These are phyloP conservation scores for Odontocolon sp. DNA, from an alignment of 2,888 invertebrate genomes.

Conservation along the genomic window DNA sequence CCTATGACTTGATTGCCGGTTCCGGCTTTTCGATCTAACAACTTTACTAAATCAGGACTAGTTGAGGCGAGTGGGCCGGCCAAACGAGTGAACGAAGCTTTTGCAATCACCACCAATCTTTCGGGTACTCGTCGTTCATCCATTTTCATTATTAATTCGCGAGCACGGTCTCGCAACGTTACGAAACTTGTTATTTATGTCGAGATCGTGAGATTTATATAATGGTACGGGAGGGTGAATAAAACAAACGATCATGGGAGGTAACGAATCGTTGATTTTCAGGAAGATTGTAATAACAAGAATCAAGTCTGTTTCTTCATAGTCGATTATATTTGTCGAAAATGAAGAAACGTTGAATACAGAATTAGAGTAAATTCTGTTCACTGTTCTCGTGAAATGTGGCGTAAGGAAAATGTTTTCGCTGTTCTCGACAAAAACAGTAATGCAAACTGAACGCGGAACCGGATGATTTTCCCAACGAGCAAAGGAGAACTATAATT, in stretches of 20 bases:
- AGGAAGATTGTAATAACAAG: neutral
- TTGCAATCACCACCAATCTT: neutral
- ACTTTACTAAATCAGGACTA: constrained; percentile 48
- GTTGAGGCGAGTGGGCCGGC: neutral
- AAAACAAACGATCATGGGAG: neutral
- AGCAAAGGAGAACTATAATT: neutral
- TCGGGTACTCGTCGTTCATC: neutral
- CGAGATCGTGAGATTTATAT: neutral
- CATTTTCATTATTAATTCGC: constrained; percentile 15
- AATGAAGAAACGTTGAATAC: neutral
- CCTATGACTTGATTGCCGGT: constrained; percentile 52
- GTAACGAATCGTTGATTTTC: neutral
- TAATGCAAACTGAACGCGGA: neutral
- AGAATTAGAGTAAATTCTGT: constrained; percentile 4
- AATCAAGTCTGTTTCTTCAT: too few relatives aligned
- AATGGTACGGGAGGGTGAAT: neutral
- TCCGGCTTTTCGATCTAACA: constrained; percentile 51
- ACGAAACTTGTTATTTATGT: neutral
- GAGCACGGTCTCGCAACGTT: neutral
- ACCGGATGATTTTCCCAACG: constrained; percentile 19
- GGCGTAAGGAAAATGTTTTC: constrained; percentile 8
- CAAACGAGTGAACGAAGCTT: neutral
- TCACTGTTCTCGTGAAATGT: constrained; percentile 5
- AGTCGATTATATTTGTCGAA: neutral
- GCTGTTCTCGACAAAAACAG: constrained; percentile 2